A percentile compares a stretch with the other conserved stretches of the same genome.
Conservation (phyloP, 2,113 vertebrate genomes). For the Microcebus tavaratra region DNA sequence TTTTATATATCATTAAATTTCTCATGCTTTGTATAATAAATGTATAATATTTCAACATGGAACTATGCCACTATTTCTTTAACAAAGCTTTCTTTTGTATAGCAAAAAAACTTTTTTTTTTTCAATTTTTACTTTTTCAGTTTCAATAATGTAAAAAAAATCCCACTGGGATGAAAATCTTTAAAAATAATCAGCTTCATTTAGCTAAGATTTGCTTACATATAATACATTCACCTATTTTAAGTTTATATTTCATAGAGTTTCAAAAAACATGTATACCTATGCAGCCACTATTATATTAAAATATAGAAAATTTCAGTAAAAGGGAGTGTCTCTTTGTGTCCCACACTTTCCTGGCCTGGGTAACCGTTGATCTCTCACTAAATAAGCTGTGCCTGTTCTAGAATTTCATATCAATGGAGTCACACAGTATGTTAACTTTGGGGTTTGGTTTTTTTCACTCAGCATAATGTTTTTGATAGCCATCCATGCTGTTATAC, state of each 20-base stretch:
- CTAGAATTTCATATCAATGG: neutral
- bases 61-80: conserved; percentile 8
- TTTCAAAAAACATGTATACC: neutral
- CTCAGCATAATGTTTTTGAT: neutral
- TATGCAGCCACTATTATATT: neutral
- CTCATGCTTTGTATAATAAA: neutral
- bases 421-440: neutral
- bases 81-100: neutral
- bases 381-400: neutral
- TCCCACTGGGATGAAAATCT: neutral
- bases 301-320: neutral
- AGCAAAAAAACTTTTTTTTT: neutral
- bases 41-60: neutral
- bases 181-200: conserved; percentile 25
- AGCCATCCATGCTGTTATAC: neutral
- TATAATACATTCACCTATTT: neutral
- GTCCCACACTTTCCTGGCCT: neutral
- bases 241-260: conserved; percentile 20
- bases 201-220: neutral
- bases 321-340: neutral
- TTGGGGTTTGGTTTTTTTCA: neutral
- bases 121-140: neutral
- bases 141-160: conserved; percentile 37
- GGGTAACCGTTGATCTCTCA: neutral
- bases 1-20: conserved; percentile 24